These are phyloP conservation scores for Calidris pygmaea DNA, from an alignment of 2,113 vertebrate species.

Conservation along the genomic window DNA sequence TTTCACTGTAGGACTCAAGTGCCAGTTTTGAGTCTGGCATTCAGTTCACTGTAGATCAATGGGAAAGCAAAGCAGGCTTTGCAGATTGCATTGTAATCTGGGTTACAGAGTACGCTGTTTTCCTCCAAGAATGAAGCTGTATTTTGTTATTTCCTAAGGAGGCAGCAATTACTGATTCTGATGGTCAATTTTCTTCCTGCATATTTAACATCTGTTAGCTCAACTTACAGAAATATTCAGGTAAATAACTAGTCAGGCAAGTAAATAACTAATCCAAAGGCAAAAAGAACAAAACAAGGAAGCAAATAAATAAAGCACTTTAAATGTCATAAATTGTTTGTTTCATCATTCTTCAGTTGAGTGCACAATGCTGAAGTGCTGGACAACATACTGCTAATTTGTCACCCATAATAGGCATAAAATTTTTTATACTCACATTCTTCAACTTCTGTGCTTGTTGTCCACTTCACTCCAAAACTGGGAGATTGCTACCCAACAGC, in stretches of 20 bases:
- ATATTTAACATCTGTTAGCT: neutral
- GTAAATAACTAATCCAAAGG: neutral
- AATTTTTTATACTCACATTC: neutral
- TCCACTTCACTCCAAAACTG: neutral
- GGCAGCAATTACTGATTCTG: neutral
- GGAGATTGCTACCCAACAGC: neutral
- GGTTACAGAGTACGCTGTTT: neutral
- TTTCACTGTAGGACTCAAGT: neutral
- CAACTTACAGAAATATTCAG: neutral
- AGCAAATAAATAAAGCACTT: neutral
- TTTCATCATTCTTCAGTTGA: neutral
- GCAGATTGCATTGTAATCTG: neutral
- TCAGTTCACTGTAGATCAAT: neutral
- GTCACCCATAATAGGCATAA: neutral
- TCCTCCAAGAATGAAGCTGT: neutral
- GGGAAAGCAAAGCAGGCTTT: neutral
- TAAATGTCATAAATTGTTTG: neutral
- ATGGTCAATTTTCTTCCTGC: neutral
- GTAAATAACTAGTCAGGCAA: neutral
- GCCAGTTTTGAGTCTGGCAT: neutral
- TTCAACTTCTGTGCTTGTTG: neutral
- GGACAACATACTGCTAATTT: neutral
- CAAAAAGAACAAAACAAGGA: rapidly evolving
- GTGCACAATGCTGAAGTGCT: neutral
- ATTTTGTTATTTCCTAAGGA: neutral